A percentile compares a stretch with the other conserved stretches of the same genome.
phyloP scores from a whole-genome alignment of 2,797 vertebrate species.

The Coilia nasus region DNA sequence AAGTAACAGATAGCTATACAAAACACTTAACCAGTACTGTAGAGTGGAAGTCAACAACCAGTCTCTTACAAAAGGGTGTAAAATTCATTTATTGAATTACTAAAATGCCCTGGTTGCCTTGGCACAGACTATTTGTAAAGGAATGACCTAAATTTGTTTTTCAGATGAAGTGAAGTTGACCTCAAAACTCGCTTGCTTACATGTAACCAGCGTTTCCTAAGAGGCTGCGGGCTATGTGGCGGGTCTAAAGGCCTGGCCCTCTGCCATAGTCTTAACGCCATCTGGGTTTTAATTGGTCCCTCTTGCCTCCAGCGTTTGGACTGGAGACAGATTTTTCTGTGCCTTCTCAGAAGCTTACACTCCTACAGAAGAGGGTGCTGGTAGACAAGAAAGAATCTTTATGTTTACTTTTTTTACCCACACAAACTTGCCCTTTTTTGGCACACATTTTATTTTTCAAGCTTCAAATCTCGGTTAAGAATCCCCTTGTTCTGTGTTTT shows the following conservation, averaged over 20 bases:
- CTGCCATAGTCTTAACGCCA: not conserved
- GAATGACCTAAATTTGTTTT: not conserved
- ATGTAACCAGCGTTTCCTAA: not conserved
- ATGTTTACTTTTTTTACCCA: not conserved
- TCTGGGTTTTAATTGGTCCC: not conserved
- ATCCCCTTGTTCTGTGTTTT: not conserved
- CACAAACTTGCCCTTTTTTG: not conserved
- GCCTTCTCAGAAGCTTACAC: not conserved
- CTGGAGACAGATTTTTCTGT: not conserved
- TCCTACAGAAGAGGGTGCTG: not conserved
- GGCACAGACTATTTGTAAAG: not conserved
- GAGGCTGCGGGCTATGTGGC: not conserved
- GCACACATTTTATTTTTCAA: not conserved
- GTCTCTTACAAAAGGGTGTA: not conserved
- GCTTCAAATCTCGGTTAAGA: not conserved
- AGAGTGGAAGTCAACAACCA: not conserved
- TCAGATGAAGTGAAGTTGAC: conserved; percentile 6
- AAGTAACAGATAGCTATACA: not conserved
- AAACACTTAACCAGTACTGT: not conserved
- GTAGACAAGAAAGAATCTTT: not conserved
- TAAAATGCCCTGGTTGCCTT: not conserved
- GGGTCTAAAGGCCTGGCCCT: not conserved
- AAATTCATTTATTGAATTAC: not conserved
- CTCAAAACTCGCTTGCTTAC: not conserved
- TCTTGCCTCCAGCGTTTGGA: not conserved